These are phyloP conservation scores for Cichlasoma orientale DNA, from an alignment of 2,797 vertebrate species.

Conservation along the genomic window DNA sequence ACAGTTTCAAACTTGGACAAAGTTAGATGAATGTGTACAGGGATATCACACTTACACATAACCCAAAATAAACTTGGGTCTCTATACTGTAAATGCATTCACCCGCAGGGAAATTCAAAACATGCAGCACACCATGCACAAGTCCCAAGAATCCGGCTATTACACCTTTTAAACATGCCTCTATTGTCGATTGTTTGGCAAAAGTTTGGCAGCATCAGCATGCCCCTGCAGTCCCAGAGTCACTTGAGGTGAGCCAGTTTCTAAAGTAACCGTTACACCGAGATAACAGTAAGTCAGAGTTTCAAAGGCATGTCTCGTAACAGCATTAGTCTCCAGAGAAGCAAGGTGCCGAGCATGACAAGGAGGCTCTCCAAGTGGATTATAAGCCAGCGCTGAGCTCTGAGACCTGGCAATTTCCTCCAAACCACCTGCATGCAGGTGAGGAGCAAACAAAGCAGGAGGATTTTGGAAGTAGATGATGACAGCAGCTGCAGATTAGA, in stretches of 20 bases:
- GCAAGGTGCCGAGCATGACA: conserved; percentile 59
- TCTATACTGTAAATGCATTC: neutral
- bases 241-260: conserved; percentile 63
- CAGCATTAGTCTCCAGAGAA: conserved; percentile 60
- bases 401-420: conserved; percentile 47
- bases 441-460: conserved; percentile 34
- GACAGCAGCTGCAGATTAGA: conserved; percentile 27
- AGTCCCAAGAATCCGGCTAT: conserved; percentile 15
- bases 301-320: conserved; percentile 63
- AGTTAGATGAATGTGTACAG: neutral
- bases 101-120: neutral
- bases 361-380: conserved; percentile 63
- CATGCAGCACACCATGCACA: neutral
- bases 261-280: conserved; percentile 60
- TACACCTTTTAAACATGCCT: neutral
- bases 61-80: neutral
- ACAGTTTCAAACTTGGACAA: neutral
- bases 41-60: neutral
- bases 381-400: conserved; percentile 40
- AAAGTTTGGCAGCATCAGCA: conserved; percentile 49
- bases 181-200: conserved; percentile 23
- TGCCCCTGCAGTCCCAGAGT: conserved; percentile 47
- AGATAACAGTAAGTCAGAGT: conserved; percentile 61
- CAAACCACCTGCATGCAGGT: conserved; percentile 42
- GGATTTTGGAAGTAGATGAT: conserved; percentile 32